phyloP scores from a whole-genome alignment of 2,797 vertebrate species.

The Lerista edwardsae region DNA sequence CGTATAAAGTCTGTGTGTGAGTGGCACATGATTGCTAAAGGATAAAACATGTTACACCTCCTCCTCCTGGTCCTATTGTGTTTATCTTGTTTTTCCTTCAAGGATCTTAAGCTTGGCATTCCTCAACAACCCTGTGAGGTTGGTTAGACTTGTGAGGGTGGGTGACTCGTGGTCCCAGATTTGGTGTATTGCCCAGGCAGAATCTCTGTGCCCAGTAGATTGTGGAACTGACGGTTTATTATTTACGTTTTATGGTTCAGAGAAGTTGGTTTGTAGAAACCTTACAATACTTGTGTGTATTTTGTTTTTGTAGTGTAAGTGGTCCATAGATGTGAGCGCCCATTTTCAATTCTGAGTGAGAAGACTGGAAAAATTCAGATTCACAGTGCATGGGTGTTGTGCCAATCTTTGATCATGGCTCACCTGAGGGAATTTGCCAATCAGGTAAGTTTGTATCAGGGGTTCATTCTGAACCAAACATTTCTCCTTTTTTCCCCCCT shows the following conservation, averaged over 20 bases:
- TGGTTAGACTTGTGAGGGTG: background rate
- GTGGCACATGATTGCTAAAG: background rate
- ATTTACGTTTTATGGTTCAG: background rate
- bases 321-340: conserved; percentile 27
- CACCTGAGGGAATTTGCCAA: conserved; percentile 75
- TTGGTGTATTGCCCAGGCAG: background rate
- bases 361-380: background rate
- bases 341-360: background rate
- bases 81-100: background rate
- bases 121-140: background rate
- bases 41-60: background rate
- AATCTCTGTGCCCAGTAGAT: background rate
- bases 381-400: conserved; percentile 42
- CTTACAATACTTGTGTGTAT: background rate
- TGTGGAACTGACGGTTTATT: background rate
- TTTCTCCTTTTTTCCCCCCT: background rate
- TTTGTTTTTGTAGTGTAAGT: conserved; percentile 25
- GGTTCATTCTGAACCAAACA: background rate
- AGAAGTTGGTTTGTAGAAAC: background rate
- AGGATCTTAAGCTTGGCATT: background rate
- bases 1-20: background rate
- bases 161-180: background rate
- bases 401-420: conserved; percentile 67
- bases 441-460: conserved; percentile 64
- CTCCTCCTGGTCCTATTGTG: background rate